Percentiles rank a stretch among this genome's conserved stretches.
Evolutionary conservation across 2,797 vertebrate genomes (phyloP).

Genomic region (Xenops minutus): DNA sequence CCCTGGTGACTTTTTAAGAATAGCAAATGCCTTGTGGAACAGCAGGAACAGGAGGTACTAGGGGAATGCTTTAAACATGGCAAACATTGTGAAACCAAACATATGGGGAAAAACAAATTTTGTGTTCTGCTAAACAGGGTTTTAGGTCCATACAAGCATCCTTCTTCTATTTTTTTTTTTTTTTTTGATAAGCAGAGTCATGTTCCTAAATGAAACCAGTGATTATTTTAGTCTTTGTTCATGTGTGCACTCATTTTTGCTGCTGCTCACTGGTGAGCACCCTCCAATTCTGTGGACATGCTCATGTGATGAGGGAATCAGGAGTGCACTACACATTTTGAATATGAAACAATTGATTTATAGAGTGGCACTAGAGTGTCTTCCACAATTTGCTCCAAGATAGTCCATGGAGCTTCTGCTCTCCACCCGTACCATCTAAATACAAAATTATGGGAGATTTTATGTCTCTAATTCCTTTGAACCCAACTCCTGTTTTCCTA

Average conservation of each 20-base stretch:
- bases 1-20: background rate
- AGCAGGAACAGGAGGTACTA: background rate
- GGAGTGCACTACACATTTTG: background rate
- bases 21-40: background rate
- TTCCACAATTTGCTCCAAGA: background rate
- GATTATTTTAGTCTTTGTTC: background rate
- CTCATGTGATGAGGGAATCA: background rate
- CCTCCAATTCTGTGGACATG: background rate
- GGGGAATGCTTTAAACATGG: background rate
- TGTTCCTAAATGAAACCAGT: background rate
- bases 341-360: background rate
- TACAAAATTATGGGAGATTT: background rate
- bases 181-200: background rate
- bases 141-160: background rate
- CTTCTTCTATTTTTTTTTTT: background rate
- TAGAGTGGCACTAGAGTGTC: background rate
- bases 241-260: background rate
- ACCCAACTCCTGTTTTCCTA: background rate
- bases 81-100: background rate
- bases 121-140: background rate
- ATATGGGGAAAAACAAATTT: background rate
- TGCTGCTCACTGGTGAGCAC: background rate
- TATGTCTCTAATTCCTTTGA: background rate
- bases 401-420: background rate
- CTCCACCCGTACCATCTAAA: background rate